Percentiles rank a stretch among this genome's conserved stretches.
phyloP scores from a whole-genome alignment of 1,140 invertebrate species.

The Caenorhabditis latens region DNA sequence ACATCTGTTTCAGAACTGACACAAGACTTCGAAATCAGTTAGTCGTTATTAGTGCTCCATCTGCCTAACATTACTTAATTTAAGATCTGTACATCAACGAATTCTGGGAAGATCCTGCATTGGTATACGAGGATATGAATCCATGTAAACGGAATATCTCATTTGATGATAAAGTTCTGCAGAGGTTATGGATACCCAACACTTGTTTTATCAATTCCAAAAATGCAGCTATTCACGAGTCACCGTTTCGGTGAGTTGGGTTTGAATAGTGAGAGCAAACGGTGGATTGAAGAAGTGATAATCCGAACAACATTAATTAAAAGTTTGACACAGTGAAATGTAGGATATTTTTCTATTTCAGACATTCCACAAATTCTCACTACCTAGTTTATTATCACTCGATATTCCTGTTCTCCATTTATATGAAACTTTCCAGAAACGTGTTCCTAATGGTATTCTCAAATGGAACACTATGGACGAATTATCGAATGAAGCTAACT shows the following conservation, averaged over 20 bases:
- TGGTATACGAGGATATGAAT: constrained; percentile 75
- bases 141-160: constrained; percentile 68
- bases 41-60: background rate
- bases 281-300: too few relatives aligned
- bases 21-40: constrained; percentile 77
- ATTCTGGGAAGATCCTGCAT: constrained; percentile 77
- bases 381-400: too few relatives aligned
- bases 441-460: constrained; percentile 77
- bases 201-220: constrained; percentile 74
- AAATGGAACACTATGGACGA: constrained; percentile 77
- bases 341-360: background rate
- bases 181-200: constrained; percentile 64
- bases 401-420: too few relatives aligned
- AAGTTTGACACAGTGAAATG: background rate
- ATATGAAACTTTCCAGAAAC: constrained; percentile 68
- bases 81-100: constrained; percentile 76
- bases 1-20: constrained; percentile 77
- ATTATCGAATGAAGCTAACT: constrained; percentile 77
- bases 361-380: background rate
- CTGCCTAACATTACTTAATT: too few relatives aligned
- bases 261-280: too few relatives aligned
- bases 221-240: constrained; percentile 74
- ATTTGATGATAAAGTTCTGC: constrained; percentile 62
- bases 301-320: too few relatives aligned
- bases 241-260: constrained; percentile 68